Conservation (phyloP, 2,797 vertebrate species). For the Anabacerthia variegaticeps region DNA sequence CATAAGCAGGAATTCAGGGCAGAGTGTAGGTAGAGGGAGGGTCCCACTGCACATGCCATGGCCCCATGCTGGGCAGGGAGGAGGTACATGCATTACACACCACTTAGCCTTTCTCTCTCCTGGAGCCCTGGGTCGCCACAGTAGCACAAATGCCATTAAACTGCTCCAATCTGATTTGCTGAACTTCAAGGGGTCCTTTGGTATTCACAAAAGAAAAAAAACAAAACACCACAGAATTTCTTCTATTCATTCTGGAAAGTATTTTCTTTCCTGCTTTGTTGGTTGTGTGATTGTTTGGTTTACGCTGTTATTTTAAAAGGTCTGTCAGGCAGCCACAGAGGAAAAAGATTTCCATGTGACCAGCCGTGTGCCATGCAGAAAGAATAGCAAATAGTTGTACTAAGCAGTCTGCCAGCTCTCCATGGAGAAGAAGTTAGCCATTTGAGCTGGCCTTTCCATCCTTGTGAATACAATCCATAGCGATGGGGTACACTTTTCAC, state of each 20-base stretch:
- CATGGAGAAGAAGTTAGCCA: rapidly evolving
- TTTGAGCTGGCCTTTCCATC: neutral
- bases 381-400: neutral
- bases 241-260: constrained; percentile 6
- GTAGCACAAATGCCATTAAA: constrained; percentile 5
- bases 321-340: constrained; percentile 20
- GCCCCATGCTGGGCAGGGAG: neutral
- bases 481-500: neutral
- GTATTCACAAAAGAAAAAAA: neutral
- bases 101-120: neutral
- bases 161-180: neutral
- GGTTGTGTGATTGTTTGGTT: neutral
- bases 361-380: neutral
- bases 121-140: neutral
- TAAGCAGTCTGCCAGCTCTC: constrained; percentile 2
- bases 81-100: neutral
- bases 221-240: neutral
- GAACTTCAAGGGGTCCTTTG: neutral
- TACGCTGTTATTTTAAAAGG: constrained; percentile 9
- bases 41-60: neutral
- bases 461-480: neutral
- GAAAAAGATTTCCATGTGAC: constrained; percentile 14
- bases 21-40: neutral
- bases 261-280: constrained; percentile 41
- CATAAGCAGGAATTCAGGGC: neutral